Conservation (phyloP, 2,113 vertebrate species). For the Oryzias melastigma region DNA sequence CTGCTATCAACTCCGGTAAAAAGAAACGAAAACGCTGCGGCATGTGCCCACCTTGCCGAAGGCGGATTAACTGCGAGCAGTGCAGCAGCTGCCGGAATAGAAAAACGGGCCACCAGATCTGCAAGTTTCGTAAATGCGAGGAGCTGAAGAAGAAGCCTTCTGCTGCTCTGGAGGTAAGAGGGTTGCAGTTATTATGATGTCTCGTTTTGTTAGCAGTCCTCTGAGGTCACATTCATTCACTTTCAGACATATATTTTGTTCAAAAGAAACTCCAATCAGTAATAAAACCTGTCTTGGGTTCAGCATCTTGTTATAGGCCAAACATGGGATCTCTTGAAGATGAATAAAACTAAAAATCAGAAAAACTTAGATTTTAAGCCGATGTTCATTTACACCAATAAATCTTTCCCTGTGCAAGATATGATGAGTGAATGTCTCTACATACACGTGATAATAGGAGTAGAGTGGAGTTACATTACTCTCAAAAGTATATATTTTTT, state of each 20-base stretch:
- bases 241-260: too few species aligned
- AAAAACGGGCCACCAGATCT: conserved; percentile 99
- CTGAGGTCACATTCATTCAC: background rate
- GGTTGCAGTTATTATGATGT: conserved; percentile 8
- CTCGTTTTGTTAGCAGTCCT: background rate
- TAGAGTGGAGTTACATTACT: too few species aligned
- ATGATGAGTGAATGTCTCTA: conserved; percentile 33
- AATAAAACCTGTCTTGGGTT: too few species aligned
- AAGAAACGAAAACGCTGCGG: conserved; percentile 99
- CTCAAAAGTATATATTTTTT: too few species aligned
- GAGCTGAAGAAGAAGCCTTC: conserved; percentile 99
- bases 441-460: conserved; percentile 69
- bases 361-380: too few species aligned
- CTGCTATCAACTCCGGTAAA: conserved; percentile 97
- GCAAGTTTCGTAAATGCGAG: conserved; percentile 99
- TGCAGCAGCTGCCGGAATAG: conserved; percentile 99
- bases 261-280: too few species aligned
- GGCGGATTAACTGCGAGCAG: conserved; percentile 99
- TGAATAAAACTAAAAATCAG: background rate
- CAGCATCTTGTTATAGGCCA: too few species aligned
- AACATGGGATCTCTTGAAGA: background rate
- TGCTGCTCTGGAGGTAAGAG: conserved; percentile 96
- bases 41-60: conserved; percentile 95
- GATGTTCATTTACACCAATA: background rate
- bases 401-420: conserved; percentile 15